phyloP scores from a whole-genome alignment of 1,140 invertebrate species.

The Argopecten irradians region DNA sequence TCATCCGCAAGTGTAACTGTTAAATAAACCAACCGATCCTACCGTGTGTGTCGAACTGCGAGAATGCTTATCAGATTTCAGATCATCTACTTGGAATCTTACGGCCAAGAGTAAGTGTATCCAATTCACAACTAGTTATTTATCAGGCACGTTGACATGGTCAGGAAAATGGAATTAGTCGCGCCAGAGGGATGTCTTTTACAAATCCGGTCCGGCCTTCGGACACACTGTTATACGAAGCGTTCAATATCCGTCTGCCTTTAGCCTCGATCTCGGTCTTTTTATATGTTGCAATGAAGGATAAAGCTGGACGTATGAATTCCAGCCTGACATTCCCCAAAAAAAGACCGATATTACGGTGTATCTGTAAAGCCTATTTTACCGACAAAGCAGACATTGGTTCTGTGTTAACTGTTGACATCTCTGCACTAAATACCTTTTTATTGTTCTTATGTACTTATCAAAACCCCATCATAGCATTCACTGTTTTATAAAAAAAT shows the following conservation, averaged over 20 bases:
- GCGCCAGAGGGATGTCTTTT: background rate
- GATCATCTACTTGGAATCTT: background rate
- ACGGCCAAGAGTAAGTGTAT: background rate
- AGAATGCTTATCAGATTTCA: background rate
- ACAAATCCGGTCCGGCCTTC: background rate
- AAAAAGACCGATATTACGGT: no score
- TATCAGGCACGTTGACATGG: background rate
- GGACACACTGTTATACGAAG: background rate
- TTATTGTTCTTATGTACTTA: no score
- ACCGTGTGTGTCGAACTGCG: background rate
- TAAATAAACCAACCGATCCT: background rate
- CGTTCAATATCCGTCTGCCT: slow-evolving; percentile 4
- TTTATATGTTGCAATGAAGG: background rate
- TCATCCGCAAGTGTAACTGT: background rate
- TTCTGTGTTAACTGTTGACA: no score
- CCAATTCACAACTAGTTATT: background rate
- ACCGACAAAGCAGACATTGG: no score
- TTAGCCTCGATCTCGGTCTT: background rate
- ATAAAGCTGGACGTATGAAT: background rate
- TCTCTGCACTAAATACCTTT: no score
- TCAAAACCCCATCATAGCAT: no score
- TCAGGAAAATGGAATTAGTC: background rate
- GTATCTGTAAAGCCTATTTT: background rate
- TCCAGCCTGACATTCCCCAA: background rate
- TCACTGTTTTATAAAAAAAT: no score